These are phyloP conservation scores for Empidonax traillii DNA, from an alignment of 2,113 vertebrate genomes.

Conservation along the genomic window DNA sequence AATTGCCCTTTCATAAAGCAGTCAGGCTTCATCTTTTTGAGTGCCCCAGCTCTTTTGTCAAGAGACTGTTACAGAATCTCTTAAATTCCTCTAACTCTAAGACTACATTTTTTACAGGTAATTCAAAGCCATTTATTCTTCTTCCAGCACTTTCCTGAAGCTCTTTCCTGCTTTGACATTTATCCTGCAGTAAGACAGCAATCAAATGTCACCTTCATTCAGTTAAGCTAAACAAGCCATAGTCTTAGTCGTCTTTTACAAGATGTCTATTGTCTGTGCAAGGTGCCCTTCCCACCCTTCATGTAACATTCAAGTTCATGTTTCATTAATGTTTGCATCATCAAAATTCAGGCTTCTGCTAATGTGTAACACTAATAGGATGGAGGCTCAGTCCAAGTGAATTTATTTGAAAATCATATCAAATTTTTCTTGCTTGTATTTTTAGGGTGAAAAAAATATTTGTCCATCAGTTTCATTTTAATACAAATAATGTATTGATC, in stretches of 20 bases:
- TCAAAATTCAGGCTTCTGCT: conserved; percentile 20
- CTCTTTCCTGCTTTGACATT: neutral
- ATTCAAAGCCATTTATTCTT: neutral
- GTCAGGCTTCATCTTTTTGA: neutral
- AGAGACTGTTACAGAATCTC: neutral
- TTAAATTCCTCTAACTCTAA: neutral
- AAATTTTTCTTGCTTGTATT: neutral
- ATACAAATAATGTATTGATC: neutral
- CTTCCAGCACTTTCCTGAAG: neutral
- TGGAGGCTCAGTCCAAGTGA: neutral
- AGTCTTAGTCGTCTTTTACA: neutral
- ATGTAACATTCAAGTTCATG: neutral
- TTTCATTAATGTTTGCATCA: conserved; percentile 39
- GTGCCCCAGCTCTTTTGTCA: neutral
- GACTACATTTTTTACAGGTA: neutral
- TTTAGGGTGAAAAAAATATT: neutral
- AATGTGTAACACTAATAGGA: neutral
- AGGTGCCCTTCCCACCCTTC: neutral
- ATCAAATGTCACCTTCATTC: neutral
- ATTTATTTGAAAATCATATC: neutral
- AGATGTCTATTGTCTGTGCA: neutral
- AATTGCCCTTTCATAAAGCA: neutral
- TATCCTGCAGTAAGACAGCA: neutral
- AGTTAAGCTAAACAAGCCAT: neutral
- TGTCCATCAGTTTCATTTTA: neutral